Evolutionary conservation across 2,888 invertebrate species (phyloP).

Genomic region (Galeruca laticollis): DNA sequence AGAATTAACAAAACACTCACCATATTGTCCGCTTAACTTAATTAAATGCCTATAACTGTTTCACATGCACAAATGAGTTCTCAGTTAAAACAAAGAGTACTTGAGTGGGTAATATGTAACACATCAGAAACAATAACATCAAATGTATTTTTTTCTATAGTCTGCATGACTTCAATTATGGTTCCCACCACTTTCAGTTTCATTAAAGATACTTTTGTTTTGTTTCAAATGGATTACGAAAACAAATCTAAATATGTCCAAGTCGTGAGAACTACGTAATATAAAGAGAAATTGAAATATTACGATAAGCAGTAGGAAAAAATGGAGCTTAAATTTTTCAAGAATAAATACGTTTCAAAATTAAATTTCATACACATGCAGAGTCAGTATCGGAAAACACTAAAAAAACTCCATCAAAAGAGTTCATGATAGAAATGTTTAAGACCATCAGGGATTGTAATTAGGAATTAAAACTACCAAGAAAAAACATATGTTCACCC

Average conservation of each 20-base stretch:
- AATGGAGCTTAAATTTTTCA: not conserved
- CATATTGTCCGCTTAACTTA: not conserved
- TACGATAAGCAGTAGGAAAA: constrained; percentile 5
- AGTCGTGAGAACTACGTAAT: constrained; percentile 11
- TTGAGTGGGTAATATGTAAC: constrained; percentile 24
- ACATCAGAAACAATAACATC: constrained; percentile 24
- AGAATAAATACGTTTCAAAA: not conserved
- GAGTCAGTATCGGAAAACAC: too few species aligned
- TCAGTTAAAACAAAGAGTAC: constrained; percentile 19
- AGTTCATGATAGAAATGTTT: not conserved
- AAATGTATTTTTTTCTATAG: constrained; percentile 25
- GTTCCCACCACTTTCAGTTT: constrained; percentile 34
- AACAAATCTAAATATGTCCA: constrained; percentile 12
- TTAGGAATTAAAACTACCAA: too few species aligned
- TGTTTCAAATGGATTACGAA: constrained; percentile 23
- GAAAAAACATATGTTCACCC: too few species aligned
- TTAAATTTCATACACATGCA: too few species aligned
- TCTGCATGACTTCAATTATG: constrained; percentile 24
- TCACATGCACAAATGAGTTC: constrained; percentile 1
- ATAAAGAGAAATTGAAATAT: constrained; percentile 15
- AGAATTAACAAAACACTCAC: not conserved
- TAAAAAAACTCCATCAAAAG: too few species aligned
- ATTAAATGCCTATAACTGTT: not conserved
- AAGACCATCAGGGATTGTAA: not conserved
- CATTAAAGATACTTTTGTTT: constrained; percentile 16